Evolutionary conservation across 2,113 vertebrate genomes (phyloP), one percentile per base, ranked within the genome.

Genomic region (Sula dactylatra): DNA sequence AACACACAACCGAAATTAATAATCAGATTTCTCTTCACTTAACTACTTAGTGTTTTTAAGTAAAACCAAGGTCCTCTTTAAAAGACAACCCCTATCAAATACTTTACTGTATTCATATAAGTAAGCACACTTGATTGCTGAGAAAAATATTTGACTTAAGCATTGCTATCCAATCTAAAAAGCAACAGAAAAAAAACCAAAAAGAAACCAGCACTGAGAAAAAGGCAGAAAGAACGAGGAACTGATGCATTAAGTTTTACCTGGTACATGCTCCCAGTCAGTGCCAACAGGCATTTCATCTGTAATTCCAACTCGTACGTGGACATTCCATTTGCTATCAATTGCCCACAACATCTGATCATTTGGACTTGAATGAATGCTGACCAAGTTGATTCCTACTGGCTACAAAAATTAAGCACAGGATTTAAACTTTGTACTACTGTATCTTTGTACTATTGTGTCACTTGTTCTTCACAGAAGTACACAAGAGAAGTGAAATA

Each of bases 261-360:
- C 99, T 98, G 99, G 99, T 72, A 99, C 98, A 14, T 99, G 98
- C 44, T 99, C 99, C 99, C 99, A 99, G 94, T 98, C 98, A 2
- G 99, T 99, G 62, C 99, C 99, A n/a, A 99, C 98, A 0, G 99
- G 99, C 99, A 99, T 99, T 95, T 99, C 99, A 25, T 99, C 99
- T 1, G 98, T 99, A 96, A 99, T 99, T 50, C 99, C 99, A 2
- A 97, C 95, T 38, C 99, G 97, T 19, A 99, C 99, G 0, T 99
- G 98, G 65, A 99, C 98, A 7, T 98, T 98, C 81, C 98, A 99
- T 85, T 98, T 98, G 98, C 98, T 99, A 97, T 99, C 99, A 70
- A 99, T 89, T 1, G 98, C 99, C 99, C 99, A 99, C 69, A 99
- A 98, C 95, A 99, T 99, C 93, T 98, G 98, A 96, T 99, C 99